phyloP scores from a whole-genome alignment of 1,140 invertebrate genomes.

The Rhyzopertha dominica region DNA sequence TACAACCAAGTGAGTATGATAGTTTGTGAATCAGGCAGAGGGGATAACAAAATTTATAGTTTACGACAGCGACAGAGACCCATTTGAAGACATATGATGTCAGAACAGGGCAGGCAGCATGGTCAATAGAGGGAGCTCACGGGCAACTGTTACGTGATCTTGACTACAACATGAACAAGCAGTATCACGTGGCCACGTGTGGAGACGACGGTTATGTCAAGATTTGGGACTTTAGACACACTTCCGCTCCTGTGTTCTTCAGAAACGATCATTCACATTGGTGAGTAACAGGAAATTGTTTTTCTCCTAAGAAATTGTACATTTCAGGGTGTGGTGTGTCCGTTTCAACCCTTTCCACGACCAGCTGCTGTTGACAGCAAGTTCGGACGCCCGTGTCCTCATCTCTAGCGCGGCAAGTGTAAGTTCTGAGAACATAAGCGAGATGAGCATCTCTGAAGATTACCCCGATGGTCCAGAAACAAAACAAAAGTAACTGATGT shows the following conservation, averaged over 20 bases:
- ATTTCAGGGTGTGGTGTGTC: conserved; percentile 80
- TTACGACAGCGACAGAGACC: conserved; percentile 56
- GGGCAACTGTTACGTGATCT: conserved; percentile 83
- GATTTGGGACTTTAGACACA: conserved; percentile 92
- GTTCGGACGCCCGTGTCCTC: conserved; percentile 89
- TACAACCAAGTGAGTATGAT: conserved; percentile 71
- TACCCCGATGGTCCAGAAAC: conserved; percentile 27
- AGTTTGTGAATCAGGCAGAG: background rate
- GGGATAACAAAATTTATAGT: conserved; percentile 22
- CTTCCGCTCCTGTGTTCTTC: conserved; percentile 69
- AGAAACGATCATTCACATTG: conserved; percentile 93
- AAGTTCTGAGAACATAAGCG: conserved; percentile 56
- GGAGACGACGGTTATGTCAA: conserved; percentile 92
- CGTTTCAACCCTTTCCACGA: conserved; percentile 96
- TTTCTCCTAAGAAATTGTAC: conserved; percentile 19
- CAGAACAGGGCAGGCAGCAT: conserved; percentile 63
- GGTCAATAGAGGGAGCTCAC: conserved; percentile 83
- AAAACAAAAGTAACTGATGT: conserved; percentile 36
- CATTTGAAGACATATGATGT: conserved; percentile 85
- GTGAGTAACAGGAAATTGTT: conserved; percentile 46
- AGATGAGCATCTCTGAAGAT: conserved; percentile 24
- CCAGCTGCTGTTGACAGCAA: conserved; percentile 90
- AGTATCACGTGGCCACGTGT: conserved; percentile 88
- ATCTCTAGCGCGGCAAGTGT: conserved; percentile 81
- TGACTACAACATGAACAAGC: conserved; percentile 96